Evolutionary conservation across 2,888 invertebrate genomes (phyloP).

Genomic region (Agrotis exclamationis): DNA sequence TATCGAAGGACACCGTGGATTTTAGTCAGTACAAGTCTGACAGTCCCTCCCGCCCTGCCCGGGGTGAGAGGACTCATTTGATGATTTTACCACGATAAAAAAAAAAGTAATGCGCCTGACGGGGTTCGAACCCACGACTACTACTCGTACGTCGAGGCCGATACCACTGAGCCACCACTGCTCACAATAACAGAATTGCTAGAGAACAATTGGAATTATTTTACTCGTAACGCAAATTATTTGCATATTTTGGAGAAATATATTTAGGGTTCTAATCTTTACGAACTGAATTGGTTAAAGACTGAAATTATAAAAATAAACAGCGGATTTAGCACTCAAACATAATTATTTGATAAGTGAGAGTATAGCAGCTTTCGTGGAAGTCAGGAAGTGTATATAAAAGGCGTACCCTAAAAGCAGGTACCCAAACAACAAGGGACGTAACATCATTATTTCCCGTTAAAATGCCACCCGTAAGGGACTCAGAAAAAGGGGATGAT

Average conservation of each 20-base stretch:
- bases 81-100: too few relatives aligned
- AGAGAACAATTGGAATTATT: conserved; percentile 26
- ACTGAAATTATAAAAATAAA: conserved; percentile 1
- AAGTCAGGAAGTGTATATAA: conserved; percentile 48
- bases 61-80: too few relatives aligned
- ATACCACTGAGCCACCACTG: too few relatives aligned
- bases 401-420: conserved; percentile 59
- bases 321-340: not conserved
- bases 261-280: conserved; percentile 20
- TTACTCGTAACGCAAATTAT: conserved; percentile 14
- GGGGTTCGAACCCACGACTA: too few relatives aligned
- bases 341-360: not conserved
- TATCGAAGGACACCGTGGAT: too few relatives aligned
- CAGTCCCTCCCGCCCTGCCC: too few relatives aligned
- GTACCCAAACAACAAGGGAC: conserved; percentile 56
- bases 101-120: too few relatives aligned
- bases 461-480: conserved; percentile 77
- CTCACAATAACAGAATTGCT: conserved; percentile 35
- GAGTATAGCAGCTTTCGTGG: conserved; percentile 28
- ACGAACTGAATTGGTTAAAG: not conserved
- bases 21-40: too few relatives aligned
- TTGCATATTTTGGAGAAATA: conserved; percentile 12
- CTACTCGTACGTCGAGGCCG: too few relatives aligned
- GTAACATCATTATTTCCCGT: conserved; percentile 81
- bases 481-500: conserved; percentile 75